phyloP scores from a whole-genome alignment of 2,888 invertebrate genomes.

The Platycnemis pennipes region DNA sequence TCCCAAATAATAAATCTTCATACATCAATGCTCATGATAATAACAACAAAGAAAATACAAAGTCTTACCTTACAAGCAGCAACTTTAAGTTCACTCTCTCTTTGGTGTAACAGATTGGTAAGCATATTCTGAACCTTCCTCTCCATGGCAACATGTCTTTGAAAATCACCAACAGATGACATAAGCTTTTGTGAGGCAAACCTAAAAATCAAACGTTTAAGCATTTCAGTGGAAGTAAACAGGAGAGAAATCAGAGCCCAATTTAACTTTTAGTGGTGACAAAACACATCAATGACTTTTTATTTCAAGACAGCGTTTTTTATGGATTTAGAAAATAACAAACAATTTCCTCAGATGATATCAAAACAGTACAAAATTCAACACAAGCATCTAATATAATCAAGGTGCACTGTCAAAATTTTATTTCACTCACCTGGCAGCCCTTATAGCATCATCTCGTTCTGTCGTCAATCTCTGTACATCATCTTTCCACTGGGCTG shows the following conservation, averaged over 20 bases:
- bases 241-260: too few species aligned
- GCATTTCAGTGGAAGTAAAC: too few species aligned
- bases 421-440: constrained; percentile 14
- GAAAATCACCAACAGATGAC: constrained; percentile 25
- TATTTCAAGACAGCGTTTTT: too few species aligned
- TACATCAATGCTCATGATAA: neutral
- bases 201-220: too few species aligned
- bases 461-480: constrained; percentile 3
- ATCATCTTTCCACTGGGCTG: constrained; percentile 6
- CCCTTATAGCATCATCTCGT: neutral
- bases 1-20: neutral
- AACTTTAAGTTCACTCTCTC: neutral
- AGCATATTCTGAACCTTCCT: constrained; percentile 10
- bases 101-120: neutral
- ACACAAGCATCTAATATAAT: too few species aligned
- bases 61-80: neutral
- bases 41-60: neutral
- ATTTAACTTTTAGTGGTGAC: too few species aligned
- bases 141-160: neutral
- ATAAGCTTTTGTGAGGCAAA: constrained; percentile 28
- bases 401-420: too few species aligned
- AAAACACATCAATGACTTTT: too few species aligned
- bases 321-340: too few species aligned
- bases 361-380: too few species aligned
- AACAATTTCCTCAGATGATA: too few species aligned